These are phyloP conservation scores for Lasioglossum oenotherae DNA, from an alignment of 2,888 invertebrate species.

Conservation along the genomic window DNA sequence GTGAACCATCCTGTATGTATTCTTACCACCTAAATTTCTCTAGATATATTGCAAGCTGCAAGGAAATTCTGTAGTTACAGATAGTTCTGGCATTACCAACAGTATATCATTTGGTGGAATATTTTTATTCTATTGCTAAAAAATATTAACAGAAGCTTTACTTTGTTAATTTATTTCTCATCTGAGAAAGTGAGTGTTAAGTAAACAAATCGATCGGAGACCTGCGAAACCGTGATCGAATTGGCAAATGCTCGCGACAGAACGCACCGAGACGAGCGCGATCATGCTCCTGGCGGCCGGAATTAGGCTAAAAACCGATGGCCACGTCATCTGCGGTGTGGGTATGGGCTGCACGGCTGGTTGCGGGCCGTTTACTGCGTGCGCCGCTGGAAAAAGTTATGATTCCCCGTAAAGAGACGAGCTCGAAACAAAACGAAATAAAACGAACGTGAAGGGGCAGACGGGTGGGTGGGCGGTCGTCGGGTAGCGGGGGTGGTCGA, in stretches of 20 bases:
- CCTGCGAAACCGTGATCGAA: not conserved
- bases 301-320: conserved; percentile 32
- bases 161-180: too few species aligned
- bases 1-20: too few species aligned
- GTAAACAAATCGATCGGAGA: not conserved
- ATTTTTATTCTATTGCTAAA: too few species aligned
- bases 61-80: too few species aligned
- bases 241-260: not conserved
- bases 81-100: too few species aligned
- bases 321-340: conserved; percentile 19
- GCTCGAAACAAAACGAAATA: conserved; percentile 44
- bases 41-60: too few species aligned
- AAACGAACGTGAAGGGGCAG: not conserved
- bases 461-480: not conserved
- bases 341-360: conserved; percentile 58
- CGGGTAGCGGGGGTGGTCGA: too few species aligned
- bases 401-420: conserved; percentile 53
- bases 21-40: too few species aligned
- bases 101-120: too few species aligned
- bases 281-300: not conserved
- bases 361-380: conserved; percentile 58
- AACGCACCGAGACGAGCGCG: not conserved
- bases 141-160: too few species aligned
- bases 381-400: conserved; percentile 50
- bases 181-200: too few species aligned